Evolutionary conservation across 2,113 vertebrate genomes (phyloP).

Genomic region (Hypocryptadius cinnamomeus): DNA sequence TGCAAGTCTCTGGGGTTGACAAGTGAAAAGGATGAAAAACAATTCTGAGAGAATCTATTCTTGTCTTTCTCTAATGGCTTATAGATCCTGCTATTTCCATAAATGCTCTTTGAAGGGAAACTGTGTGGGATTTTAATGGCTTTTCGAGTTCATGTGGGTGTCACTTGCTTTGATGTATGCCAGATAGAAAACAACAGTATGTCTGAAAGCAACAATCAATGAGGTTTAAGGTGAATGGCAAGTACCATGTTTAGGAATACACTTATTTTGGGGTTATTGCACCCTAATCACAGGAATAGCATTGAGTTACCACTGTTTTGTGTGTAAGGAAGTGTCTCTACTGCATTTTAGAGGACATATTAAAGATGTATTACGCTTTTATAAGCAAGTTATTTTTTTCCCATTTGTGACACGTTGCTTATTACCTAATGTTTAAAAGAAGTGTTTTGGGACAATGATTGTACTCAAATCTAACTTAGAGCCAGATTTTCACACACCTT

Average conservation of each 20-base stretch:
- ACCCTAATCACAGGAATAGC: neutral
- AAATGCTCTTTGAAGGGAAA: constrained; percentile 42
- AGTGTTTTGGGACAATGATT: neutral
- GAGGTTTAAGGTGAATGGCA: neutral
- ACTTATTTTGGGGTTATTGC: neutral
- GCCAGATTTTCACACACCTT: neutral
- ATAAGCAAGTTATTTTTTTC: neutral
- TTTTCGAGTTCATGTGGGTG: neutral
- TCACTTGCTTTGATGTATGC: constrained; percentile 10
- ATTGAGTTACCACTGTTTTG: neutral
- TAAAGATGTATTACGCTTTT: neutral
- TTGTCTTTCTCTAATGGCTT: constrained; percentile 33
- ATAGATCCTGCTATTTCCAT: constrained; percentile 41
- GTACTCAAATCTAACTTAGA: neutral
- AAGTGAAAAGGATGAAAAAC: neutral
- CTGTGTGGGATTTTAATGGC: constrained; percentile 32
- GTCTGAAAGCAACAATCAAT: neutral
- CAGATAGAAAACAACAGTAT: neutral
- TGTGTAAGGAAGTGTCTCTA: neutral
- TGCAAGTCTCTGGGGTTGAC: neutral
- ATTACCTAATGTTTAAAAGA: neutral
- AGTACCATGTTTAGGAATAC: neutral
- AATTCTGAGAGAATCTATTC: constrained; percentile 8
- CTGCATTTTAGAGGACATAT: neutral
- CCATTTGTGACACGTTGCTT: neutral